Evolutionary conservation across 2,888 invertebrate species (phyloP).

Genomic region (Stictocephala bisonia): DNA sequence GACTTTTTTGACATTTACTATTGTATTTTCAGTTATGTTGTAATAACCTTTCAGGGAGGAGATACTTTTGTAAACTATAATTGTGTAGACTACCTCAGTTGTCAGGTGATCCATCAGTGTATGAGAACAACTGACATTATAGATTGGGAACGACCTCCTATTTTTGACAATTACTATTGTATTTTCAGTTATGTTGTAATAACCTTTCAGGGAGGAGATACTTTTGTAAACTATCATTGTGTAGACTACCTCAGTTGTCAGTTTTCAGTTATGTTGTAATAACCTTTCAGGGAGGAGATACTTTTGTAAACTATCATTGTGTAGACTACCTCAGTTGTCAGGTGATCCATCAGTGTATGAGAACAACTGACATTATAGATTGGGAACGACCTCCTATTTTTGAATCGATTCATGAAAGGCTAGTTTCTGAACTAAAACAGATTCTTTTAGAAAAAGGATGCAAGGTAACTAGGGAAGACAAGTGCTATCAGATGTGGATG

Average conservation of each 20-base stretch:
- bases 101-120: neutral
- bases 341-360: neutral
- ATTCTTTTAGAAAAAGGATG: conserved; percentile 17
- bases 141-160: conserved; percentile 1
- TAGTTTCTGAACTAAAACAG: conserved; percentile 14
- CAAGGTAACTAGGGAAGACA: conserved; percentile 22
- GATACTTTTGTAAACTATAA: conserved; percentile 23
- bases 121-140: neutral
- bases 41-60: conserved; percentile 36
- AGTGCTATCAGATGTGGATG: conserved; percentile 12
- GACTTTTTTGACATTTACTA: too few species aligned
- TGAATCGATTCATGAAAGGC: conserved; percentile 34
- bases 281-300: conserved; percentile 32
- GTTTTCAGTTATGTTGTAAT: too few species aligned
- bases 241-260: neutral
- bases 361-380: neutral
- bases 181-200: too few species aligned
- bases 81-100: conserved; percentile 7
- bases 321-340: neutral
- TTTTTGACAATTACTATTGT: too few species aligned
- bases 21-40: too few species aligned
- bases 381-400: conserved; percentile 14
- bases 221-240: conserved; percentile 31
- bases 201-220: conserved; percentile 32
- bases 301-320: conserved; percentile 31